Evolutionary conservation across 1,140 invertebrate genomes (phyloP), one percentile per base, ranked within the genome.

Genomic region (Harpegnathos saltator): DNA sequence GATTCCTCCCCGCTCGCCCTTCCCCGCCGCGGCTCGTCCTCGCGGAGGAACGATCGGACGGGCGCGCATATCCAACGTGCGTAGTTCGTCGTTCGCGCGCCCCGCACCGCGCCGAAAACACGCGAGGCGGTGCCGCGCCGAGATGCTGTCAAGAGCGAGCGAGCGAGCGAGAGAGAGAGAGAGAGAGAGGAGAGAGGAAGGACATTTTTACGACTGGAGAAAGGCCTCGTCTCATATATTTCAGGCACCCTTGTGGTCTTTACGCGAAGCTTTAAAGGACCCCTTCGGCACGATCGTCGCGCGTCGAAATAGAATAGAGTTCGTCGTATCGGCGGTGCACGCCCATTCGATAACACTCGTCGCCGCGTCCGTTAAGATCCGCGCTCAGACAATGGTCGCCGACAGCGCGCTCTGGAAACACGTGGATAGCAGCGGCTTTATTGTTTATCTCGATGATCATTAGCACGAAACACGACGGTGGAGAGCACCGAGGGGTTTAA

Each of bases 371-470:
- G n/a, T 38, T 15, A 44, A 68, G 24, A 44, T 44, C 9, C 38
- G 15, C 33, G n/a, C 11, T 15, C 33, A 24, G 63, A 58, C 50
- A 11, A 52, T 33, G 48, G 17, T 33, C 24, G 48, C n/a, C n/a
- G n/a, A n/a, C n/a, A 11, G 24, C 29, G 15, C 11, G 24, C 29
- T 9, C 11, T 74, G 33, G 22, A 19, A 65, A 12, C 66, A 69
- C 48, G 38, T 58, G 75, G 33, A 48, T 69, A 38, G 17, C 54
- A 14, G 5, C 26, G 9, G 1, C 1, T 72, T 61, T 61, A 38
- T 81, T 81, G 72, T 81, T 81, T 81, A 81, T 81, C 38, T n/a
- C 56, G 77, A 50, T 14, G 38, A 61, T 52, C 24, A 54, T 72
- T 81, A 29, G 56, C n/a, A 15, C 26, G 15, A 72, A 62, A 48